Evolutionary conservation across 2,888 invertebrate species (phyloP).

Genomic region (Troilus luridus): DNA sequence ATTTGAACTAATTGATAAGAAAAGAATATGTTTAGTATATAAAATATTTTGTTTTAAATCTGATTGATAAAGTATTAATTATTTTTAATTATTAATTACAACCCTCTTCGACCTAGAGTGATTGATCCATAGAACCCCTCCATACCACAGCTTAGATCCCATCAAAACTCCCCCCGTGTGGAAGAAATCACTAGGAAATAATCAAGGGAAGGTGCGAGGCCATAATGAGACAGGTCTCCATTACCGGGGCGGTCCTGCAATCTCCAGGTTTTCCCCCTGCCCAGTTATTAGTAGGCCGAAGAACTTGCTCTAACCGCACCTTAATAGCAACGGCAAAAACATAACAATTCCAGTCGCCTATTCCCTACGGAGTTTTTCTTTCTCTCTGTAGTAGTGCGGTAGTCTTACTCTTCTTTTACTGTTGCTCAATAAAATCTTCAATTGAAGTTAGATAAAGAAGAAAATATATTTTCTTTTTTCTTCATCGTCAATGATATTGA

Average conservation of each 20-base stretch:
- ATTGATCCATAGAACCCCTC: too few species aligned
- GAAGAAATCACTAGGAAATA: constrained; percentile 15
- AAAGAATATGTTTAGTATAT: too few species aligned
- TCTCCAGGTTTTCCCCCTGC: not conserved
- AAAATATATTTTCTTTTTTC: too few species aligned
- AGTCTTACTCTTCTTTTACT: not conserved
- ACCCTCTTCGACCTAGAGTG: too few species aligned
- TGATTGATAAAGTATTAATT: too few species aligned
- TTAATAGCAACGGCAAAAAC: not conserved
- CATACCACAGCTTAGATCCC: not conserved
- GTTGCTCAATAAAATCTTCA: not conserved
- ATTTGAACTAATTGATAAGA: too few species aligned
- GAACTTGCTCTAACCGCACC: not conserved
- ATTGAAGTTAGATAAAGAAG: too few species aligned
- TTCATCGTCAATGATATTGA: too few species aligned
- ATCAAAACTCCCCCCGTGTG: not conserved
- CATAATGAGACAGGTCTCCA: constrained; percentile 4
- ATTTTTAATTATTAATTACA: too few species aligned
- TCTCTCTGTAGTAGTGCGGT: not conserved
- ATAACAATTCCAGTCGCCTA: not conserved
- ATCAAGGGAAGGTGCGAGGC: not conserved
- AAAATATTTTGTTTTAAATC: too few species aligned
- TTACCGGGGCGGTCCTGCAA: not conserved
- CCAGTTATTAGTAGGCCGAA: not conserved
- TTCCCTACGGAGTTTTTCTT: not conserved